Percentiles rank a stretch among this genome's conserved stretches.
Conservation (phyloP, 1,140 invertebrate species). For the Bombus difficillimus region DNA sequence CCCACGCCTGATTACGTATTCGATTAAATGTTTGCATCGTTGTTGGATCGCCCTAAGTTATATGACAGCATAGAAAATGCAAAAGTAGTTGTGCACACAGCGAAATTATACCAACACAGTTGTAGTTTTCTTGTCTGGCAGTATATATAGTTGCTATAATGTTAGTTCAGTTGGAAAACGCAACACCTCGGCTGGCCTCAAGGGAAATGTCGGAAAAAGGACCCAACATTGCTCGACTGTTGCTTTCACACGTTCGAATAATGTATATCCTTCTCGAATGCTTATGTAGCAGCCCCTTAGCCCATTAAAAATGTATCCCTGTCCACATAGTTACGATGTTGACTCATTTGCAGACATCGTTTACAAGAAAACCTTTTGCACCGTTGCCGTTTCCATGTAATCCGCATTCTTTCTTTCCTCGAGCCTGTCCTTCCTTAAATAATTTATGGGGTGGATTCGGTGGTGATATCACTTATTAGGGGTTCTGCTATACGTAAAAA, state of each 20-base stretch:
- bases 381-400: neutral
- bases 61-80: neutral
- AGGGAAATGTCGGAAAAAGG: constrained; percentile 60
- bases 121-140: neutral
- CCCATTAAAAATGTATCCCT: constrained; percentile 54
- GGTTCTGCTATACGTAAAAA: neutral
- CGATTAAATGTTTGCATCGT: neutral
- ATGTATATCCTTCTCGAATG: constrained; percentile 41
- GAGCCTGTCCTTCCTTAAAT: neutral
- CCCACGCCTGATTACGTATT: neutral
- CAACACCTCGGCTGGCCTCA: constrained; percentile 40
- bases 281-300: constrained; percentile 25
- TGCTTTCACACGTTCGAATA: constrained; percentile 22
- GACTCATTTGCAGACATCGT: constrained; percentile 50
- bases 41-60: neutral
- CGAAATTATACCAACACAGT: neutral
- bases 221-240: constrained; percentile 28
- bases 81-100: neutral
- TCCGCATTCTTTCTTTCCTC: neutral
- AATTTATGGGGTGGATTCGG: neutral
- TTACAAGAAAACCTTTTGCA: neutral
- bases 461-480: constrained; percentile 3
- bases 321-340: constrained; percentile 43
- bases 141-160: neutral
- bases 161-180: constrained; percentile 33